Evolutionary conservation across 2,113 vertebrate genomes (phyloP), one percentile per base, ranked within the genome.

Genomic region (Eretmochelys imbricata): DNA sequence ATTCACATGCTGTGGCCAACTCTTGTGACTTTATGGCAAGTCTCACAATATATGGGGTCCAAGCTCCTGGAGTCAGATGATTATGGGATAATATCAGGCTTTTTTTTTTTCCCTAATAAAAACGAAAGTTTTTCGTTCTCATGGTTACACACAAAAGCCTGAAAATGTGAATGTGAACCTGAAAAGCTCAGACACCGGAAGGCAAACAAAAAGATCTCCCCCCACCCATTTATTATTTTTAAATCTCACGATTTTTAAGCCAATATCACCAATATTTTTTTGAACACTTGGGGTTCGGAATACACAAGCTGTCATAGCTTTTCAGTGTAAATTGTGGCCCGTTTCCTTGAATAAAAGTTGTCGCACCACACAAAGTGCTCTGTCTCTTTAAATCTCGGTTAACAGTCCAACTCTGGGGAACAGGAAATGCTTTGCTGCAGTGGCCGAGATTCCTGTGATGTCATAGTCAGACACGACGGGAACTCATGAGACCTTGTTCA

Each of bases 281-380:
- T n/a, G 17, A 69, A 69, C 31, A 35, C 31, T 14, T 65, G 59
- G n/a, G 17, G n/a, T 72, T 72, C 1, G 20, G 69, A 0, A 0
- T 57, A 79, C 42, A 31, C 80, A 88, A 90, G 89, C 85, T 83
- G 35, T 17, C 54, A n/a, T 48, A 57, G 82, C 84, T 92, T 24
- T 49, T 59, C 49, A 17, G 25, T 27, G 10, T 48, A 55, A 55
- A 54, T 19, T 38, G 38, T 8, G 86, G 7, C 6, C 1, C 46
- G 9, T 51, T 80, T 94, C 35, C 49, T 72, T 86, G 72, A 46
- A 31, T 75, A 83, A 57, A 84, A 80, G 13, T 75, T 10, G 49
- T 82, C 10, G 20, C 42, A 88, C 35, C 93, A 29, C 84, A 31
- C 22, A 22, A 50, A 89, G 48, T 5, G 6, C 6, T 54, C 46